Conservation (phyloP, 2,797 vertebrate species). For the Cyprinodon diabolis region DNA sequence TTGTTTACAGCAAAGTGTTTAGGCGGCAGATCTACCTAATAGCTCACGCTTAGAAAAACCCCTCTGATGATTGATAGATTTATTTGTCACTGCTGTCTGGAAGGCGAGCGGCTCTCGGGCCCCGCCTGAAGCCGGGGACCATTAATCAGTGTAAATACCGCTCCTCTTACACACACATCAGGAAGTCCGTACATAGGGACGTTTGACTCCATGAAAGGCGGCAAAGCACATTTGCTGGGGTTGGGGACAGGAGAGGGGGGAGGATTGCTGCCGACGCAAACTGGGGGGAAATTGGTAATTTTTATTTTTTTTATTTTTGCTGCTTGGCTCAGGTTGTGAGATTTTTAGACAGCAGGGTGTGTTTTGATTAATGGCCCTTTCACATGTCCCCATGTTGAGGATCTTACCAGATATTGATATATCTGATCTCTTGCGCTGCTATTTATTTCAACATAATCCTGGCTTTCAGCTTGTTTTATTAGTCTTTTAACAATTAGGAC, state of each 20-base stretch:
- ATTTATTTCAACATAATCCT: not conserved
- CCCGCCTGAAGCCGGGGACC: constrained; percentile 60
- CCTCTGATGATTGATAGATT: constrained; percentile 81
- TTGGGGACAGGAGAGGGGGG: constrained; percentile 45
- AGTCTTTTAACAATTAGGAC: constrained; percentile 32
- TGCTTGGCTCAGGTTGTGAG: constrained; percentile 36
- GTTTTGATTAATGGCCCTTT: constrained; percentile 73
- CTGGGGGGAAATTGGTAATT: constrained; percentile 66
- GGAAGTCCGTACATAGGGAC: constrained; percentile 60
- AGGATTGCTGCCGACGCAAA: constrained; percentile 61
- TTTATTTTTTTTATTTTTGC: constrained; percentile 11
- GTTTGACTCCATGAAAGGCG: constrained; percentile 60
- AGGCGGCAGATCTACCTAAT: constrained; percentile 75
- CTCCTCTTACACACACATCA: constrained; percentile 77
- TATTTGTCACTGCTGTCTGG: constrained; percentile 80
- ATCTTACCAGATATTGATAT: constrained; percentile 51
- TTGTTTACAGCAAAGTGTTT: constrained; percentile 70
- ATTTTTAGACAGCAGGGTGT: constrained; percentile 46
- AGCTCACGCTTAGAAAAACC: constrained; percentile 76
- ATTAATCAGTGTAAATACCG: constrained; percentile 84
- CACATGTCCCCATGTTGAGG: constrained; percentile 32
- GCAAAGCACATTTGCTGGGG: constrained; percentile 56
- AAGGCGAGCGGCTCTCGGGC: constrained; percentile 60
- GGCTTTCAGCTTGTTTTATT: not conserved
- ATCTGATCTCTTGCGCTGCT: constrained; percentile 31